phyloP scores from a whole-genome alignment of 2,797 vertebrate species.

The Karalla daura region DNA sequence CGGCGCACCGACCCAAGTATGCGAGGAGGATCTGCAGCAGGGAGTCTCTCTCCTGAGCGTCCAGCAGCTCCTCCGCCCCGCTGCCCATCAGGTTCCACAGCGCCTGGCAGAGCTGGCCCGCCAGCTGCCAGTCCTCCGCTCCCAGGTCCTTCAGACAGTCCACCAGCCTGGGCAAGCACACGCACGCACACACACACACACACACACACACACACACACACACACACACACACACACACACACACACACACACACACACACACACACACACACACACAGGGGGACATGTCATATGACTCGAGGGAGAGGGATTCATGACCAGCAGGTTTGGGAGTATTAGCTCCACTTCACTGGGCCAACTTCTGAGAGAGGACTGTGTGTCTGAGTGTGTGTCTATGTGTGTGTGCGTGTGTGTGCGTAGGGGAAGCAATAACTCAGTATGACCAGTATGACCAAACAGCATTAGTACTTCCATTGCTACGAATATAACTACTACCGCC shows the following conservation, averaged over 20 bases:
- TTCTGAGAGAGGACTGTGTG: conserved; percentile 36
- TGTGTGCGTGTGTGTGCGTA: conserved; percentile 1
- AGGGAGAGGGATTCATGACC: conserved; percentile 62
- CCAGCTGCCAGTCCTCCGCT: conserved; percentile 92
- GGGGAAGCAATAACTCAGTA: neutral
- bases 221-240: conserved; percentile 44
- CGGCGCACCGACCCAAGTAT: conserved; percentile 84
- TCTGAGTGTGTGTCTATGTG: conserved; percentile 6
- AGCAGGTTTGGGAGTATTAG: conserved; percentile 61
- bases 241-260: conserved; percentile 2
- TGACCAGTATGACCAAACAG: conserved; percentile 21
- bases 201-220: conserved; percentile 37
- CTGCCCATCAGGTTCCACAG: conserved; percentile 91
- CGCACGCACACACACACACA: conserved; percentile 53
- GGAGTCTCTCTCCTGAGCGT: conserved; percentile 55
- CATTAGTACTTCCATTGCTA: no score
- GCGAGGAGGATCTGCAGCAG: conserved; percentile 83
- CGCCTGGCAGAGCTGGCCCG: conserved; percentile 92
- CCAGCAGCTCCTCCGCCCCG: conserved; percentile 46
- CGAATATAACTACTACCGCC: no score
- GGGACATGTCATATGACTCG: conserved; percentile 57
- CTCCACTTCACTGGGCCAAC: conserved; percentile 50
- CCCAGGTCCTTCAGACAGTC: conserved; percentile 94
- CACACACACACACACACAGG: neutral
- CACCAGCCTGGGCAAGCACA: conserved; percentile 83